Percentiles rank a stretch among this genome's conserved stretches.
These are phyloP conservation scores for Atta colombica DNA, from an alignment of 1,140 invertebrate genomes.

Conservation along the genomic window DNA sequence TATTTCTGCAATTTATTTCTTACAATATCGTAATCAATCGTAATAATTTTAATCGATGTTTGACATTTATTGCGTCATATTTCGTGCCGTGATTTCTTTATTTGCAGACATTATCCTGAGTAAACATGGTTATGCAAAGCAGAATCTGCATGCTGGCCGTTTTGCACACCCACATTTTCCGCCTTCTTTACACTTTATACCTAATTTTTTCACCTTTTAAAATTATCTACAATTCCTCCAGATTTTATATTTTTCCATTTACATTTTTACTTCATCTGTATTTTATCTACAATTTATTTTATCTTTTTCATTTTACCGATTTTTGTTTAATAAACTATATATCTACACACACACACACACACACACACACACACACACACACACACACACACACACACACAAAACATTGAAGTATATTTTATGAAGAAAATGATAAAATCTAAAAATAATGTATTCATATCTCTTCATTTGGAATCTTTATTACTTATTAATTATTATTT, in stretches of 20 bases:
- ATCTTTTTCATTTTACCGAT: neutral
- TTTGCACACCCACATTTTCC: neutral
- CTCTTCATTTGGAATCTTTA: too few species aligned
- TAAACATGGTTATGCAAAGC: conserved; percentile 2
- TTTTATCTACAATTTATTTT: neutral
- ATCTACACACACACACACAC: too few species aligned
- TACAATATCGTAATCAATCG: neutral
- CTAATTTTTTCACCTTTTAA: too few species aligned
- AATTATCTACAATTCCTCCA: too few species aligned
- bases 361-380: too few species aligned
- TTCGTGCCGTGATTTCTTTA: neutral
- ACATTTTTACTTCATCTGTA: neutral
- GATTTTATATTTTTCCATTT: too few species aligned
- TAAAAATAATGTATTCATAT: too few species aligned
- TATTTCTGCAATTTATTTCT: neutral
- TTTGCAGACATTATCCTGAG: neutral
- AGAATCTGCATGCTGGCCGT: neutral
- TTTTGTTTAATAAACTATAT: neutral
- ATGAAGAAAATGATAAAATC: too few species aligned
- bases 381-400: too few species aligned
- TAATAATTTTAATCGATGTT: neutral
- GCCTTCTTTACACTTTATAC: too few species aligned
- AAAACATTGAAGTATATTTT: neutral
- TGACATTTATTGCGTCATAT: neutral
- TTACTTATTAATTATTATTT: too few species aligned